Percentiles rank a stretch among this genome's conserved stretches.
Conservation (phyloP, 2,888 invertebrate species). For the Oxyteleia sp. region DNA sequence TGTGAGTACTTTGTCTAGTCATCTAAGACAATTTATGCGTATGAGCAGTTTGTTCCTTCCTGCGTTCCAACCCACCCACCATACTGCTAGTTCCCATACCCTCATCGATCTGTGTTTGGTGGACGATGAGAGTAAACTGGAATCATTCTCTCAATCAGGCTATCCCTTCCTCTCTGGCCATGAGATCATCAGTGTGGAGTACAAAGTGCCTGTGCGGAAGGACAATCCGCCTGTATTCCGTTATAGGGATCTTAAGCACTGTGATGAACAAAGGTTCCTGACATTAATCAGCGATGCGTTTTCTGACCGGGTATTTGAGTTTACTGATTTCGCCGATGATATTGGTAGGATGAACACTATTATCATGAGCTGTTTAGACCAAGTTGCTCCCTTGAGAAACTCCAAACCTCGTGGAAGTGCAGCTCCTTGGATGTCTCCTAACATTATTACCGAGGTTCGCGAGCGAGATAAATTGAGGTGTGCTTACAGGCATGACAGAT, state of each 20-base stretch:
- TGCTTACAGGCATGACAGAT: not conserved
- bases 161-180: no score
- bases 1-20: not conserved
- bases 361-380: no score
- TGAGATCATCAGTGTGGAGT: not conserved
- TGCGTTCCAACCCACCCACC: not conserved
- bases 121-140: not conserved
- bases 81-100: not conserved
- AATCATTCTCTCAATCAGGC: not conserved
- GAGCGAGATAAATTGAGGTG: not conserved
- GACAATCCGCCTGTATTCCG: no score
- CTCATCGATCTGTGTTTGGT: constrained; percentile 1
- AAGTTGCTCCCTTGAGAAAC: not conserved
- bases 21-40: not conserved
- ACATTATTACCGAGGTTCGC: not conserved
- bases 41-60: not conserved
- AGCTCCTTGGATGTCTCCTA: not conserved
- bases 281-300: no score
- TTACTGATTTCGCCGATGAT: no score
- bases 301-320: no score
- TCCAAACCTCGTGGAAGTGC: not conserved
- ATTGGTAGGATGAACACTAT: no score
- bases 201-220: no score
- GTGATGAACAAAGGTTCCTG: no score
- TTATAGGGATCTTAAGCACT: no score